phyloP scores from a whole-genome alignment of 2,113 vertebrate species.

The Hymenochirus boettgeri region DNA sequence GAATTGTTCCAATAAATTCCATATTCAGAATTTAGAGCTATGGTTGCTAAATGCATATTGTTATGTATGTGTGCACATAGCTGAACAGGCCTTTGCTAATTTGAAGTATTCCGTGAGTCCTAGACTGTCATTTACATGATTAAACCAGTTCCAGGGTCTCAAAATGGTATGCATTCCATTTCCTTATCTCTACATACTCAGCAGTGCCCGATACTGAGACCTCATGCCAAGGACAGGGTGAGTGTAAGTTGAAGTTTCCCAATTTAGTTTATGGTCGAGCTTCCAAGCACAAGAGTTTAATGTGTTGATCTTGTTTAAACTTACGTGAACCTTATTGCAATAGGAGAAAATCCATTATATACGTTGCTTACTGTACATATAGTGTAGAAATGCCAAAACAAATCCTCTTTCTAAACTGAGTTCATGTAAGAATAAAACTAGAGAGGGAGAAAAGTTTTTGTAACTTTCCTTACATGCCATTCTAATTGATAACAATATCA shows the following conservation, averaged over 20 bases:
- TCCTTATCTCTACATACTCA: background rate
- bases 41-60: too few species aligned
- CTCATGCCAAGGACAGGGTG: conserved; percentile 9
- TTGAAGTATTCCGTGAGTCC: background rate
- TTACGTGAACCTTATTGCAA: background rate
- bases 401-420: too few species aligned
- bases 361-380: too few species aligned
- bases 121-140: background rate
- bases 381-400: background rate
- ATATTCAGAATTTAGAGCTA: too few species aligned
- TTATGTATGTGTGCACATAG: too few species aligned
- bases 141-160: background rate
- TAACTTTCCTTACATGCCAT: too few species aligned
- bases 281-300: background rate
- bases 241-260: conserved; percentile 2
- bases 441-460: too few species aligned
- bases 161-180: background rate
- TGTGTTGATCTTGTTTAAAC: background rate
- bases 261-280: background rate
- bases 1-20: too few species aligned
- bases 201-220: background rate
- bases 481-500: too few species aligned
- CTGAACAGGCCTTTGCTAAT: background rate
- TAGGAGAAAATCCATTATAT: background rate
- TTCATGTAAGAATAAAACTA: too few species aligned